These are phyloP conservation scores for Drosophila tropicalis DNA, from an alignment of 1,140 invertebrate genomes.

Conservation along the genomic window DNA sequence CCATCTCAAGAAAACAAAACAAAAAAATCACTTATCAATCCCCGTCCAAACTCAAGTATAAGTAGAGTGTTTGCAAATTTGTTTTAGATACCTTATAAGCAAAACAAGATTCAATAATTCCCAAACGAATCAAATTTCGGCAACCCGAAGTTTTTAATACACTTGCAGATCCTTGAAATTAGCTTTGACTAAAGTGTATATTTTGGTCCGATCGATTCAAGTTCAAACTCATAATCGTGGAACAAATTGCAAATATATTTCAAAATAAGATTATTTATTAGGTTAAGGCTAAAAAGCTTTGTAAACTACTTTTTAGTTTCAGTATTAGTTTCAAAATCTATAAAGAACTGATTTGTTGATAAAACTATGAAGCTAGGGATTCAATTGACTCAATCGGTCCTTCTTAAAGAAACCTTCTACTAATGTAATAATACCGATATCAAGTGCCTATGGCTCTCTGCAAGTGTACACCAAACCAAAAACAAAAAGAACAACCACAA, in stretches of 20 bases:
- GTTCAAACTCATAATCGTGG: too few relatives aligned
- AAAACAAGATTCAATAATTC: conserved; percentile 24
- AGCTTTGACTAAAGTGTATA: neutral
- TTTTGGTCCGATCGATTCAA: neutral
- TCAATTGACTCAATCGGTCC: too few relatives aligned
- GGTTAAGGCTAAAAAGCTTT: too few relatives aligned
- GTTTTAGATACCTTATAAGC: conserved; percentile 43
- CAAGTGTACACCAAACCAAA: conserved; percentile 34
- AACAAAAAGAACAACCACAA: conserved; percentile 25
- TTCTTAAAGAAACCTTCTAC: too few relatives aligned
- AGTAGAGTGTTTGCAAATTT: conserved; percentile 51
- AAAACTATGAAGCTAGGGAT: too few relatives aligned
- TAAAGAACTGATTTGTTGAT: too few relatives aligned
- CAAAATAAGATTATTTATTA: too few relatives aligned
- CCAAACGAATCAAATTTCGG: neutral
- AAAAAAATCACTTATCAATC: conserved; percentile 10
- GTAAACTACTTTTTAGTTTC: too few relatives aligned
- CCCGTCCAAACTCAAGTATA: conserved; percentile 52
- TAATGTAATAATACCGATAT: too few relatives aligned
- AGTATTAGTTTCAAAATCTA: too few relatives aligned
- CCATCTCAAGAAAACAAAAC: too few relatives aligned
- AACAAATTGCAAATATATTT: too few relatives aligned
- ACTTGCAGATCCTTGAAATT: neutral
- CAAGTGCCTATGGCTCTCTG: neutral
- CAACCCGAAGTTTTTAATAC: neutral